Conservation (phyloP, 2,113 vertebrate genomes). For the Thinocorus orbignyianus region DNA sequence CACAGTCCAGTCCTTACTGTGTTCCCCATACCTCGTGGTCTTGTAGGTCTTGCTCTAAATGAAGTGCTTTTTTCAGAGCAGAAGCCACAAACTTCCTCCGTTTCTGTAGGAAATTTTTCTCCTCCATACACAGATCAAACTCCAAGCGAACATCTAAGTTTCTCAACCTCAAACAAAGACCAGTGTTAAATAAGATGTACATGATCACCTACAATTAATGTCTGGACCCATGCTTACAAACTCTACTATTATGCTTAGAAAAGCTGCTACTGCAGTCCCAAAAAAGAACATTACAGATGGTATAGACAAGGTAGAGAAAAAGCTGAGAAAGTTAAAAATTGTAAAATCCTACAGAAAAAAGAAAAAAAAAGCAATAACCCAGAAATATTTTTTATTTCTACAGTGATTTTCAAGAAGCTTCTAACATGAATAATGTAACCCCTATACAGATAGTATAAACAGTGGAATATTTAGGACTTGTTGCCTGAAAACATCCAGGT, state of each 20-base stretch:
- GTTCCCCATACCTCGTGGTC: constrained; percentile 72
- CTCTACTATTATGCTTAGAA: neutral
- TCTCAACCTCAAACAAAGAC: constrained; percentile 38
- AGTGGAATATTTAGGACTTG: neutral
- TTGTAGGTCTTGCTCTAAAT: constrained; percentile 66
- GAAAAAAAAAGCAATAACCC: no score
- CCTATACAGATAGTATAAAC: neutral
- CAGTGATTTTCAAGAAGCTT: neutral
- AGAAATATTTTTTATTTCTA: neutral
- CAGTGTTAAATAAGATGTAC: neutral
- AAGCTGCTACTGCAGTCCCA: neutral
- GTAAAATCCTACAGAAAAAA: neutral
- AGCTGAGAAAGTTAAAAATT: neutral
- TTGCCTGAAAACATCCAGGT: neutral
- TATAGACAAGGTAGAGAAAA: neutral
- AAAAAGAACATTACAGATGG: neutral
- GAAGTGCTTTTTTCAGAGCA: constrained; percentile 76
- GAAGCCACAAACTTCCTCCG: constrained; percentile 75
- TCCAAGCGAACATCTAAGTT: constrained; percentile 78
- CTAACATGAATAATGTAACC: neutral
- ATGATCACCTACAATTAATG: neutral
- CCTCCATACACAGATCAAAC: constrained; percentile 74
- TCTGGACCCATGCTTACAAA: neutral
- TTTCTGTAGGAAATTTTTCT: constrained; percentile 79
- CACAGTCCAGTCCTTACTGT: neutral